Evolutionary conservation across 2,113 vertebrate genomes (phyloP).

Genomic region (Brevimyrus niger): DNA sequence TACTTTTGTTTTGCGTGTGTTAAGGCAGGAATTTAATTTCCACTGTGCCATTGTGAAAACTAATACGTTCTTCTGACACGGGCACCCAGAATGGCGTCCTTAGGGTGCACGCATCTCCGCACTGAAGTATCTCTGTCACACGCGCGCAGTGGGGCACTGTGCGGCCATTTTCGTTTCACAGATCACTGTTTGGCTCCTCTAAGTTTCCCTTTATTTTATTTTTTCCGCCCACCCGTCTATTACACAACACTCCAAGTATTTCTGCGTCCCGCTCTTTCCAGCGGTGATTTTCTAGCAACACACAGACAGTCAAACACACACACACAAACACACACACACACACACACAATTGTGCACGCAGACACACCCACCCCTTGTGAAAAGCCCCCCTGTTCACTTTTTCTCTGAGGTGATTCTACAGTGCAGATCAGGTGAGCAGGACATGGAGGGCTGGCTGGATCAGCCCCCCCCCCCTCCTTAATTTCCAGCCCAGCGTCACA

Average conservation of each 20-base stretch:
- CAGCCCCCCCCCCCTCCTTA: slow-evolving; percentile 43
- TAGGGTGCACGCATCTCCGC: neutral
- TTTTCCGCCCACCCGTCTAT: neutral
- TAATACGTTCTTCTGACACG: neutral
- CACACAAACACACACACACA: neutral
- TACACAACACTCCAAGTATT: slow-evolving; percentile 14
- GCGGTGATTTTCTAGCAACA: neutral
- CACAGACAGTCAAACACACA: neutral
- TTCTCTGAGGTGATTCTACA: neutral
- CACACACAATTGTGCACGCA: neutral
- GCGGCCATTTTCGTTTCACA: neutral
- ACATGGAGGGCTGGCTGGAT: slow-evolving; percentile 1
- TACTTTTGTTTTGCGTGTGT: neutral
- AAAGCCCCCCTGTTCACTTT: neutral
- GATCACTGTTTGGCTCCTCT: neutral
- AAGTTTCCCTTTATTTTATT: neutral
- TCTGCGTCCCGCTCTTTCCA: neutral
- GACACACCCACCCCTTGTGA: neutral
- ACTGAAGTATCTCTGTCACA: neutral
- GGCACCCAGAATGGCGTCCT: neutral
- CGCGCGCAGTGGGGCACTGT: neutral
- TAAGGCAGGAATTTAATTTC: neutral
- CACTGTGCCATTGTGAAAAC: neutral
- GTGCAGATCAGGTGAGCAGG: slow-evolving; percentile 19
- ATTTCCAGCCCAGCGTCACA: slow-evolving; percentile 57